These are phyloP conservation scores for Xiphophorus birchmanni DNA, from an alignment of 2,797 vertebrate species.

Conservation along the genomic window DNA sequence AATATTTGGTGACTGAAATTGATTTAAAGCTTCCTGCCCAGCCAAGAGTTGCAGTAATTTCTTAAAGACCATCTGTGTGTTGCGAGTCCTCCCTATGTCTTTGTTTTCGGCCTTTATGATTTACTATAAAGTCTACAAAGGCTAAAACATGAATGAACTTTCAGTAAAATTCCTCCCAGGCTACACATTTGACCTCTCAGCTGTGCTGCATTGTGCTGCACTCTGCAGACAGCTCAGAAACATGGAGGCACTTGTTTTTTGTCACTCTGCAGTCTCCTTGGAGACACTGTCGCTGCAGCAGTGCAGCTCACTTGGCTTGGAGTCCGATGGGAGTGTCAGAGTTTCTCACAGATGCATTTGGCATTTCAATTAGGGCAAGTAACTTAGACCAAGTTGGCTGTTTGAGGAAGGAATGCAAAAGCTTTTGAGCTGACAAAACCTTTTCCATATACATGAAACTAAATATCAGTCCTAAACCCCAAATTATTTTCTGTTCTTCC, in stretches of 20 bases:
- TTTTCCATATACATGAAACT: neutral
- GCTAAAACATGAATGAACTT: constrained; percentile 40
- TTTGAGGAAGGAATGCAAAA: constrained; percentile 8
- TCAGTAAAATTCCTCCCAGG: constrained; percentile 51
- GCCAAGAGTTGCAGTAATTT: constrained; percentile 44
- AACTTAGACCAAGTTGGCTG: constrained; percentile 34
- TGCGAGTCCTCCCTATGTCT: neutral
- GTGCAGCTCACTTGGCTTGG: constrained; percentile 60
- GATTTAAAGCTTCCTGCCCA: constrained; percentile 49
- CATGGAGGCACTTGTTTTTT: constrained; percentile 43
- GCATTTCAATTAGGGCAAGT: constrained; percentile 75
- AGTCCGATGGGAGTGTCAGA: constrained; percentile 33
- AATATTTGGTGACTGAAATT: constrained; percentile 42
- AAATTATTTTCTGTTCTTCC: constrained; percentile 26
- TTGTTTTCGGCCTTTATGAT: constrained; percentile 17
- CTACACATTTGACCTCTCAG: constrained; percentile 37
- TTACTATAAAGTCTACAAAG: constrained; percentile 26
- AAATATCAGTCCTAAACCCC: neutral
- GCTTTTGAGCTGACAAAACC: constrained; percentile 8
- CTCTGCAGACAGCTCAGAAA: constrained; percentile 39
- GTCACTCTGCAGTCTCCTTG: constrained; percentile 63
- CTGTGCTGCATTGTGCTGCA: constrained; percentile 61
- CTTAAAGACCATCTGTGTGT: constrained; percentile 34
- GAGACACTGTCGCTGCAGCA: constrained; percentile 59
- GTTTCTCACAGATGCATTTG: constrained; percentile 65